A percentile compares a stretch with the other conserved stretches of the same genome.
Conservation (phyloP, 2,888 invertebrate genomes). For the Rotaria magnacalcarata region DNA sequence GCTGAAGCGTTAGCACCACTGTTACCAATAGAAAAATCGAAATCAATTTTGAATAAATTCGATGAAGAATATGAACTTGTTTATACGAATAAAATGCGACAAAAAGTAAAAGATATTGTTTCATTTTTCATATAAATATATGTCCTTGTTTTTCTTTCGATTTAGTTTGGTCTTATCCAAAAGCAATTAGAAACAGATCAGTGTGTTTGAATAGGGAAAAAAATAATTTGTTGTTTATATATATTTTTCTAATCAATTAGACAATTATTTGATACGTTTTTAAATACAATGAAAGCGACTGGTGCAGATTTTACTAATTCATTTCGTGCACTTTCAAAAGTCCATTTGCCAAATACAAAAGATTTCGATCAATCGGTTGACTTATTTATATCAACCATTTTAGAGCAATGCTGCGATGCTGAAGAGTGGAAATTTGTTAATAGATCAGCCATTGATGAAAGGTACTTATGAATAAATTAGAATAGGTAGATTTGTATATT, state of each 20-base stretch:
- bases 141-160: conserved; percentile 34
- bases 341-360: conserved; percentile 53
- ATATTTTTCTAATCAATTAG: conserved; percentile 48
- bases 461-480: background rate
- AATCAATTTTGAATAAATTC: conserved; percentile 53
- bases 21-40: conserved; percentile 50
- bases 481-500: background rate
- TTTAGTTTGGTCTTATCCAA: conserved; percentile 53
- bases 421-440: conserved; percentile 51
- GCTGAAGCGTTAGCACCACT: conserved; percentile 61
- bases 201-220: conserved; percentile 49
- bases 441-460: conserved; percentile 52
- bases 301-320: conserved; percentile 67
- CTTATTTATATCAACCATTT: conserved; percentile 37
- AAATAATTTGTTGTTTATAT: background rate
- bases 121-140: background rate
- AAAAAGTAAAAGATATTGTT: conserved; percentile 62
- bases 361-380: conserved; percentile 49
- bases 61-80: conserved; percentile 53
- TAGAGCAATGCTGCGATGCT: conserved; percentile 54
- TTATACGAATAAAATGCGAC: conserved; percentile 59
- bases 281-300: conserved; percentile 67
- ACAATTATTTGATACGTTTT: conserved; percentile 62
- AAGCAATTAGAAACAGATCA: conserved; percentile 52
- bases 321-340: conserved; percentile 55